Evolutionary conservation across 1,140 invertebrate genomes (phyloP).

Genomic region (Metaphire vulgaris): DNA sequence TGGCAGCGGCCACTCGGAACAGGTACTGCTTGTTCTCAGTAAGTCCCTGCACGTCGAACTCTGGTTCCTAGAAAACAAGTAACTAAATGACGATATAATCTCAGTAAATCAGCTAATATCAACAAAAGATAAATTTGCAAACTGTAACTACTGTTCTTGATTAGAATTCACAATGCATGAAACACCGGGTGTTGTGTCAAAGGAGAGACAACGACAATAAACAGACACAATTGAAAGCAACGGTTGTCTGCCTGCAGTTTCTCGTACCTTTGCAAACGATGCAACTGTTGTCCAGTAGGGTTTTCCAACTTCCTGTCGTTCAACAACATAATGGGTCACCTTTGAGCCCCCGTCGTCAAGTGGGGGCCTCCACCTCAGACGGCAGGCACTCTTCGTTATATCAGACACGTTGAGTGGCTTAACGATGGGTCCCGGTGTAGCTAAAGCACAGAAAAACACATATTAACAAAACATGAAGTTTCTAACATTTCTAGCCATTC

Average conservation of each 20-base stretch:
- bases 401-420: slow-evolving; percentile 87
- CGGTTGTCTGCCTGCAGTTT: too few relatives aligned
- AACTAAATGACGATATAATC: too few relatives aligned
- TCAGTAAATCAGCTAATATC: too few relatives aligned
- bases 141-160: too few relatives aligned
- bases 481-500: too few relatives aligned
- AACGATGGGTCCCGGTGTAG: slow-evolving; percentile 77
- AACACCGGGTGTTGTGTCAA: too few relatives aligned
- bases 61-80: slow-evolving; percentile 49
- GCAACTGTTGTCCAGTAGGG: slow-evolving; percentile 52
- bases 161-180: too few relatives aligned
- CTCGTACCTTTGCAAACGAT: too few relatives aligned
- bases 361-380: slow-evolving; percentile 77
- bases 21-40: slow-evolving; percentile 92
- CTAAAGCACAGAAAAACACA: slow-evolving; percentile 53
- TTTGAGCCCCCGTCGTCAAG: slow-evolving; percentile 79
- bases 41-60: slow-evolving; percentile 83
- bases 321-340: slow-evolving; percentile 87
- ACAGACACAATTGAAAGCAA: too few relatives aligned
- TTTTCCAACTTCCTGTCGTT: slow-evolving; percentile 60
- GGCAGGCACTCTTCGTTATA: slow-evolving; percentile 88
- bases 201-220: too few relatives aligned
- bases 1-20: slow-evolving; percentile 91
- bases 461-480: too few relatives aligned
- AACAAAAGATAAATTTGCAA: too few relatives aligned